These are phyloP conservation scores for Apteryx mantelli DNA, from an alignment of 2,113 vertebrate species.

Conservation along the genomic window DNA sequence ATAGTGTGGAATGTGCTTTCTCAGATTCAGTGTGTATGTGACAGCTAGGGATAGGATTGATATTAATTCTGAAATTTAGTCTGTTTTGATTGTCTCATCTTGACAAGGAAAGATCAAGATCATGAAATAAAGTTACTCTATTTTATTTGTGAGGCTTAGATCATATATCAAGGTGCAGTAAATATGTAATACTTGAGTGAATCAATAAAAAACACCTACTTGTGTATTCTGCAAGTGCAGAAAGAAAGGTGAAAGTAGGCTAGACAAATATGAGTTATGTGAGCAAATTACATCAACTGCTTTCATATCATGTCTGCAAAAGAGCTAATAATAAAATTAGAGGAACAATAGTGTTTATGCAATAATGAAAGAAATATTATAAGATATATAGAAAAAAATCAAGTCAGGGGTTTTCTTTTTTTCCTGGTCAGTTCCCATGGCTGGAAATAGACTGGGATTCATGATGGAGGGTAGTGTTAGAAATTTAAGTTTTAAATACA, in stretches of 20 bases:
- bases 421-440: background rate
- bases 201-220: background rate
- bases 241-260: background rate
- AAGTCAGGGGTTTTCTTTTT: background rate
- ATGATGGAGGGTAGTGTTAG: background rate
- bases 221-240: background rate
- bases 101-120: background rate
- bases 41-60: background rate
- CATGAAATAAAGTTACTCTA: background rate
- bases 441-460: background rate
- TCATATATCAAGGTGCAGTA: background rate
- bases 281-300: background rate
- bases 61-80: conserved; percentile 25
- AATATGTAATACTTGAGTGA: background rate
- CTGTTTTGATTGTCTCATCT: background rate
- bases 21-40: background rate
- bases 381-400: background rate
- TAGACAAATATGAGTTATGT: background rate
- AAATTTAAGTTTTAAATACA: background rate
- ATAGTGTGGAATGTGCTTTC: background rate
- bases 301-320: background rate
- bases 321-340: background rate
- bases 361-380: background rate
- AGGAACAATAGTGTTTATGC: background rate
- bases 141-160: background rate